phyloP scores from a whole-genome alignment of 2,113 vertebrate species.

The Lycaon pictus region DNA sequence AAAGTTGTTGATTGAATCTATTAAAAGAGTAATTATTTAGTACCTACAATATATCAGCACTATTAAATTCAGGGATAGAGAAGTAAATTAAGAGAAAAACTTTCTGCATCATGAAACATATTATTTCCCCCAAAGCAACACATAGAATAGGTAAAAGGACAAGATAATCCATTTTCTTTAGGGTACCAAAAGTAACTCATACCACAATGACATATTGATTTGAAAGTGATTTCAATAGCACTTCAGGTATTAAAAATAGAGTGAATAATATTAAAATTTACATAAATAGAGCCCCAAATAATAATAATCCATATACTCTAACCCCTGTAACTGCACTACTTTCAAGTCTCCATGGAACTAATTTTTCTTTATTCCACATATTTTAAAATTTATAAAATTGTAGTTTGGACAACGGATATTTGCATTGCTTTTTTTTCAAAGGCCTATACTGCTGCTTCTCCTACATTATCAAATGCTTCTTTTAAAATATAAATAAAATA shows the following conservation, averaged over 20 bases:
- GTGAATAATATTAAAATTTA: not conserved
- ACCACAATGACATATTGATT: not conserved
- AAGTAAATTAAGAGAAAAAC: not conserved
- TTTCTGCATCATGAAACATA: not conserved
- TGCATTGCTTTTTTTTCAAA: not conserved
- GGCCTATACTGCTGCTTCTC: not conserved
- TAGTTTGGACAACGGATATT: not conserved
- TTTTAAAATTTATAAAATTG: not conserved
- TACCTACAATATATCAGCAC: not conserved
- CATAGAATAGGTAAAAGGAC: not conserved
- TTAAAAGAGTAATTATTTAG: not conserved
- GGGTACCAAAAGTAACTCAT: not conserved
- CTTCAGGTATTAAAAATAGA: not conserved
- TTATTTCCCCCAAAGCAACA: not conserved
- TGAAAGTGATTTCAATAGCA: not conserved
- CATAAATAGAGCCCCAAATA: not conserved
- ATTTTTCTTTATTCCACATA: not conserved
- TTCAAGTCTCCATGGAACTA: not conserved
- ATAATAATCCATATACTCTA: not conserved
- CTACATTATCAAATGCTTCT: not conserved
- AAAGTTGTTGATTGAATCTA: not conserved
- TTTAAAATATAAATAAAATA: not conserved
- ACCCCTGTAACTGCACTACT: not conserved
- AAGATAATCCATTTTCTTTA: not conserved
- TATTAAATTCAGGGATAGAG: not conserved